Evolutionary conservation across 1,140 invertebrate genomes (phyloP).

Genomic region (Cydia splendana): DNA sequence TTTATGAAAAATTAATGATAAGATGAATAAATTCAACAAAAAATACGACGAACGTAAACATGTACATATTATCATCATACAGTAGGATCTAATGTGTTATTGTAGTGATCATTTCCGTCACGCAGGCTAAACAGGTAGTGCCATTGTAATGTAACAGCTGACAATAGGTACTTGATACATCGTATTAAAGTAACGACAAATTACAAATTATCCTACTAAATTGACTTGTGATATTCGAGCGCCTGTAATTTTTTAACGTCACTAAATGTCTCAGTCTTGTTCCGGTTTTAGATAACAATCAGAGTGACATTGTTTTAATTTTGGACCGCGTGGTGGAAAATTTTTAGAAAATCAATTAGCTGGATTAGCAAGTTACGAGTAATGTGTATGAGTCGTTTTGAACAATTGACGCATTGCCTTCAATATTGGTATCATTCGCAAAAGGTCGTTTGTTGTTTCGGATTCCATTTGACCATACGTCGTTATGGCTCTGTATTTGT

Average conservation of each 20-base stretch:
- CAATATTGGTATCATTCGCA: background rate
- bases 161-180: slow-evolving; percentile 25
- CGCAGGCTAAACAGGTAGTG: slow-evolving; percentile 6
- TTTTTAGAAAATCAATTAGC: slow-evolving; percentile 26
- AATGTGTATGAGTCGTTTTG: slow-evolving; percentile 5
- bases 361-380: slow-evolving; percentile 33
- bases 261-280: background rate
- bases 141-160: slow-evolving; percentile 25
- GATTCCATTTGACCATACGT: background rate
- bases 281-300: slow-evolving; percentile 36
- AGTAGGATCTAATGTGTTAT: slow-evolving; percentile 30
- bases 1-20: slow-evolving; percentile 1
- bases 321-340: slow-evolving; percentile 34
- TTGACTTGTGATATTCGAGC: slow-evolving; percentile 13
- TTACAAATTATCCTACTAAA: slow-evolving; percentile 26
- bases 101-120: slow-evolving; percentile 30
- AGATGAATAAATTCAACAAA: background rate
- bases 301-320: slow-evolving; percentile 34
- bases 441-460: background rate
- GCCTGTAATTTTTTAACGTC: slow-evolving; percentile 15
- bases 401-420: slow-evolving; percentile 29
- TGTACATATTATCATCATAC: slow-evolving; percentile 11
- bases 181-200: slow-evolving; percentile 29
- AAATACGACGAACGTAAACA: background rate
- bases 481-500: background rate